Percentiles rank a stretch among this genome's conserved stretches.
phyloP scores from a whole-genome alignment of 2,797 vertebrate species.

The Malacoraja senta region DNA sequence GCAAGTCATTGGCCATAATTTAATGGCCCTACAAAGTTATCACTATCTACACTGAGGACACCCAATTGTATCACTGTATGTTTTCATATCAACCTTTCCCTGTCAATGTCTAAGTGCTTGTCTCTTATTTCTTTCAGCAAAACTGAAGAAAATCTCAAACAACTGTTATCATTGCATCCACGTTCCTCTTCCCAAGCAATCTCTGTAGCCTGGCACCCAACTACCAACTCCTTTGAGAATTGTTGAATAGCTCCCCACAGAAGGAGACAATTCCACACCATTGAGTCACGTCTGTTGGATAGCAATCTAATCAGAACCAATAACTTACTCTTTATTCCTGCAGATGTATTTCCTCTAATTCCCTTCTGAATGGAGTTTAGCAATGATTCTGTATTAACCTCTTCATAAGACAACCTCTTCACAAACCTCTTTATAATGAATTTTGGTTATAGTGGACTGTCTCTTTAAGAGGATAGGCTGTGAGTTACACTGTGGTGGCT shows the following conservation, averaged over 20 bases:
- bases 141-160: background rate
- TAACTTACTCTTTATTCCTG: background rate
- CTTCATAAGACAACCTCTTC: background rate
- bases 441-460: no score
- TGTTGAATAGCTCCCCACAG: background rate
- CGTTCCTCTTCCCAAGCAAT: background rate
- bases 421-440: no score
- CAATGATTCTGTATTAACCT: background rate
- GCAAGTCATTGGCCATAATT: background rate
- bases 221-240: background rate
- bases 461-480: no score
- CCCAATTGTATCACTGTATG: background rate
- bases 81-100: background rate
- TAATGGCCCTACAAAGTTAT: background rate
- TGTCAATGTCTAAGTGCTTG: background rate
- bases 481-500: no score
- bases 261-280: background rate
- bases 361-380: background rate
- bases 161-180: background rate
- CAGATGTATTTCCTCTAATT: background rate
- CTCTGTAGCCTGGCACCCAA: background rate
- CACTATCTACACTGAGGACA: background rate
- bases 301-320: background rate
- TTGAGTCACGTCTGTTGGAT: background rate
- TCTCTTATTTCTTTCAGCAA: background rate